A percentile compares a stretch with the other conserved stretches of the same genome.
Evolutionary conservation across 2,888 invertebrate genomes (phyloP).

Genomic region (Molorchus minor): DNA sequence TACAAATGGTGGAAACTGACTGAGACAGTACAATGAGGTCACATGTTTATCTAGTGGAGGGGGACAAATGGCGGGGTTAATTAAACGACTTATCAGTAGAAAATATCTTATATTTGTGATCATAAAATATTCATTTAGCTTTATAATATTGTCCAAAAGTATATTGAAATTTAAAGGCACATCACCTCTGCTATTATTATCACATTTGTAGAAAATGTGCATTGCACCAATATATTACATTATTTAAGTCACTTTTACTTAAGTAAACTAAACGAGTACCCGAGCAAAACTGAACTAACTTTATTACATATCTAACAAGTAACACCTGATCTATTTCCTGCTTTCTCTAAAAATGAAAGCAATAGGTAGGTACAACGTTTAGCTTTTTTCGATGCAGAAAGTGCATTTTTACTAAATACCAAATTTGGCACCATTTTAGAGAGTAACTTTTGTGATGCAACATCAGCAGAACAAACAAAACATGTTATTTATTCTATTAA

Average conservation of each 20-base stretch:
- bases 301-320: too few species aligned
- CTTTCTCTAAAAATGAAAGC: neutral
- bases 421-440: slow-evolving; percentile 1
- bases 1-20: slow-evolving; percentile 14
- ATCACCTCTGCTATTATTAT: slow-evolving; percentile 30
- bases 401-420: neutral
- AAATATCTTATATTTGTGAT: slow-evolving; percentile 34
- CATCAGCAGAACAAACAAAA: too few species aligned
- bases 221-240: slow-evolving; percentile 35
- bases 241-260: slow-evolving; percentile 24
- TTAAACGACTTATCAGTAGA: slow-evolving; percentile 17
- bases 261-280: slow-evolving; percentile 13
- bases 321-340: neutral
- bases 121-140: slow-evolving; percentile 23
- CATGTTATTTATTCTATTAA: too few species aligned
- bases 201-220: slow-evolving; percentile 35
- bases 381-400: neutral
- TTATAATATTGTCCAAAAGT: slow-evolving; percentile 32
- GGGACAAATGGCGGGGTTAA: slow-evolving; percentile 12
- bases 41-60: slow-evolving; percentile 16
- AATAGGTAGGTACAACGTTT: neutral
- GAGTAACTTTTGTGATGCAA: too few species aligned
- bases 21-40: slow-evolving; percentile 21
- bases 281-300: slow-evolving; percentile 1
- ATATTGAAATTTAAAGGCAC: slow-evolving; percentile 38